Conservation (phyloP, 2,797 vertebrate species). For the Alectoris magna region DNA sequence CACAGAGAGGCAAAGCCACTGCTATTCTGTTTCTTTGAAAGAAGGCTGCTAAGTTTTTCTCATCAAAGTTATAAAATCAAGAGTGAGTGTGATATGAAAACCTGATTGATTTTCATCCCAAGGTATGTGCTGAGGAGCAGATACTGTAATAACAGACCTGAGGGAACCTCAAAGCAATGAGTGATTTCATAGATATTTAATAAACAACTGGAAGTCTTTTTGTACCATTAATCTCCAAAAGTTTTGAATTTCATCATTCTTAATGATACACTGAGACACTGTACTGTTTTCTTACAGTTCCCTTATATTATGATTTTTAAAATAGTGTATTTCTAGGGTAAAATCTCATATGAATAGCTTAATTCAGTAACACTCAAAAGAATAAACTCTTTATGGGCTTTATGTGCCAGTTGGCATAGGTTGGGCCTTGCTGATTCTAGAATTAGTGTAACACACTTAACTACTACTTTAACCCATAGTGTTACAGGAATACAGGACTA, state of each 20-base stretch:
- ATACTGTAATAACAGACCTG: not conserved
- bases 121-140: not conserved
- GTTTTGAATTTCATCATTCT: not conserved
- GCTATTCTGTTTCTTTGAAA: not conserved
- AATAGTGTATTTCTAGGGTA: not conserved
- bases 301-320: not conserved
- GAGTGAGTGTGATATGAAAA: not conserved
- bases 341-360: not conserved
- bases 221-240: not conserved
- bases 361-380: not conserved
- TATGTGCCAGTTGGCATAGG: no score
- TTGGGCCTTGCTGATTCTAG: not conserved
- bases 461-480: no score
- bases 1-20: not conserved
- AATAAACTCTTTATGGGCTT: not conserved
- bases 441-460: not conserved
- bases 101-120: not conserved
- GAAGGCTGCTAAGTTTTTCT: not conserved
- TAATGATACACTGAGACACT: not conserved
- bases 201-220: not conserved
- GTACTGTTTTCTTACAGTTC: not conserved
- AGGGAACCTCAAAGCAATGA: not conserved
- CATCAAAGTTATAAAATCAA: not conserved
- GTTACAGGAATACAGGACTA: not conserved
- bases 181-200: not conserved